Percentiles rank a stretch among this genome's conserved stretches.
Evolutionary conservation across 2,888 invertebrate genomes (phyloP).

Genomic region (Gari tellinella): DNA sequence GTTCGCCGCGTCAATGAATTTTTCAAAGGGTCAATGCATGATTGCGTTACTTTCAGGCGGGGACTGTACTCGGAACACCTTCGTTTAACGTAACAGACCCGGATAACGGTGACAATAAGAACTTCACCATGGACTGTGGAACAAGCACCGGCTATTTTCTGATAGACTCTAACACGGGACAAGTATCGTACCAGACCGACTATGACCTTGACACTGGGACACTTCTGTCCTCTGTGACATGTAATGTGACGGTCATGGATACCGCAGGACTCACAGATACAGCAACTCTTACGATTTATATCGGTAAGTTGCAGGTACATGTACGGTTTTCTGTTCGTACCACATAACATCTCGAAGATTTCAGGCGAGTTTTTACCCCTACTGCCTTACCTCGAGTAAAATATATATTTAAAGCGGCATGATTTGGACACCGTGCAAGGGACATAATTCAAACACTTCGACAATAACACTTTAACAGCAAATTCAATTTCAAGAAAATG

Average conservation of each 20-base stretch:
- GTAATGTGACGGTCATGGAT: constrained; percentile 55
- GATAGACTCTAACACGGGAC: constrained; percentile 54
- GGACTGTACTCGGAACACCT: constrained; percentile 10
- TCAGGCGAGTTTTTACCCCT: no score
- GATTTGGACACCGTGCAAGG: no score
- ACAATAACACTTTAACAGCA: no score
- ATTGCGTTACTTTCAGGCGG: constrained; percentile 4
- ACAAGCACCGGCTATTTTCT: constrained; percentile 60
- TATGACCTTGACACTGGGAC: constrained; percentile 31
- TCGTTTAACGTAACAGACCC: constrained; percentile 64
- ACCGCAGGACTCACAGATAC: constrained; percentile 38
- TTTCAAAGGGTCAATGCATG: neutral
- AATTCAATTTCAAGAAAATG: no score
- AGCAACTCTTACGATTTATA: constrained; percentile 6
- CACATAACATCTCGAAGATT: no score
- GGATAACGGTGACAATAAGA: constrained; percentile 50
- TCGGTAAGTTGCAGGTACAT: constrained; percentile 21
- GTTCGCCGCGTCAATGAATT: no score
- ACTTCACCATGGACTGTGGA: constrained; percentile 63
- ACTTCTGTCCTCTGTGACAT: constrained; percentile 34
- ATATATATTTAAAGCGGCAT: no score
- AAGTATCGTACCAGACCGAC: constrained; percentile 26
- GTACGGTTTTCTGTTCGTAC: no score
- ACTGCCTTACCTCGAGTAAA: no score
- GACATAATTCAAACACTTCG: no score